These are phyloP conservation scores for Electrophaes corylata DNA, from an alignment of 2,888 invertebrate species.

Conservation along the genomic window DNA sequence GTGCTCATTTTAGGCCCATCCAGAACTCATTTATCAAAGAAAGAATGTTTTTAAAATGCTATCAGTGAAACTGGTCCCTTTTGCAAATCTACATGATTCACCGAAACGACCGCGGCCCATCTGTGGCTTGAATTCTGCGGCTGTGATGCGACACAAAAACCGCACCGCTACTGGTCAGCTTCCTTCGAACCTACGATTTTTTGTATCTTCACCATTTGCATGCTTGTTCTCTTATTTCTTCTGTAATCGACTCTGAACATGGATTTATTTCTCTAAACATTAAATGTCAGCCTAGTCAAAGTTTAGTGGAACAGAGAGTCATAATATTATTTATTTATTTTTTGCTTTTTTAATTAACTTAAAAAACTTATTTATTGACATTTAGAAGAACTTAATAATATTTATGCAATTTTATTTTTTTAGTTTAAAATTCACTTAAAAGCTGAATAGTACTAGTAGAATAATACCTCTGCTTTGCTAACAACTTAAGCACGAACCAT, in stretches of 20 bases:
- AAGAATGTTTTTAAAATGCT: conserved; percentile 19
- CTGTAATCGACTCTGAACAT: not conserved
- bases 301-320: too few species aligned
- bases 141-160: not conserved
- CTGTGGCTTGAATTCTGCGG: not conserved
- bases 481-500: not conserved
- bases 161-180: not conserved
- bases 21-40: conserved; percentile 15
- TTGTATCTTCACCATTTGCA: not conserved
- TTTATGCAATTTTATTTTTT: too few species aligned
- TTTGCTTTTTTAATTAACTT: too few species aligned
- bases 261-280: too few species aligned
- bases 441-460: too few species aligned
- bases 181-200: not conserved
- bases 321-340: too few species aligned
- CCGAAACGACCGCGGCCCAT: not conserved
- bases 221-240: not conserved
- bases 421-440: too few species aligned
- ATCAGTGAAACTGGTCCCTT: conserved; percentile 15
- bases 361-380: too few species aligned
- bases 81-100: conserved; percentile 1
- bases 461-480: not conserved
- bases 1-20: conserved; percentile 13
- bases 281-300: too few species aligned
- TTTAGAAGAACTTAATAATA: too few species aligned